Percentiles rank a stretch among this genome's conserved stretches.
phyloP scores from a whole-genome alignment of 2,888 invertebrate species.

The Leucophora obtusa region DNA sequence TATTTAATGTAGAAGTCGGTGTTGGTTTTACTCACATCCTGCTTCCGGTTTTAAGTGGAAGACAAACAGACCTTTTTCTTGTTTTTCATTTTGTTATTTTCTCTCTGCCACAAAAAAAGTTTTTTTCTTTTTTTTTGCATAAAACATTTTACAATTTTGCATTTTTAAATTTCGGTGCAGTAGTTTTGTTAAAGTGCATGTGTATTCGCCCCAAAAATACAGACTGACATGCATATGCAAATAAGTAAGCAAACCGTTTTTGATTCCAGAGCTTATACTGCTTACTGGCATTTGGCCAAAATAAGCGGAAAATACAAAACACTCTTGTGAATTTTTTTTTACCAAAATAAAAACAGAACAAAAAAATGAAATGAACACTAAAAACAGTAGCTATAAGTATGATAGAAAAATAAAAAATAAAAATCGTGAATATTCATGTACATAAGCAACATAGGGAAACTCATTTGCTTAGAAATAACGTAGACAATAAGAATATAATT shows the following conservation, averaged over 20 bases:
- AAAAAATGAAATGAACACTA: slow-evolving; percentile 34
- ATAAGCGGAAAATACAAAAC: slow-evolving; percentile 46
- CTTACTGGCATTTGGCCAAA: slow-evolving; percentile 58
- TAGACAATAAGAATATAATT: slow-evolving; percentile 24
- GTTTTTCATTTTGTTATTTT: slow-evolving; percentile 21
- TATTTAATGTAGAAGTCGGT: slow-evolving; percentile 46
- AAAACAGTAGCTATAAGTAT: slow-evolving; percentile 35
- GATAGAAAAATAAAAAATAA: slow-evolving; percentile 28
- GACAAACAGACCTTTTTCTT: slow-evolving; percentile 55
- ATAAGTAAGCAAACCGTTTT: slow-evolving; percentile 45
- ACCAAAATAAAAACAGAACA: slow-evolving; percentile 14
- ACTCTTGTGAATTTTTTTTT: slow-evolving; percentile 6
- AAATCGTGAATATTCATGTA: slow-evolving; percentile 6
- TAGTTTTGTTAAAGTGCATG: slow-evolving; percentile 6
- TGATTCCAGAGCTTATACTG: slow-evolving; percentile 19
- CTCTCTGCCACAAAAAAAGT: slow-evolving; percentile 9
- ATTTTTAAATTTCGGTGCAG: slow-evolving; percentile 41
- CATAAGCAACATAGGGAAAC: slow-evolving; percentile 20
- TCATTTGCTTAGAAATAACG: slow-evolving; percentile 42
- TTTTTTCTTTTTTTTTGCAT: slow-evolving; percentile 27
- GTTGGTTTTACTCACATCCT: slow-evolving; percentile 54
- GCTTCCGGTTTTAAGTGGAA: slow-evolving; percentile 58
- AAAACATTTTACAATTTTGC: slow-evolving; percentile 50
- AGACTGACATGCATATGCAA: slow-evolving; percentile 53
- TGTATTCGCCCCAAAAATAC: slow-evolving; percentile 28